phyloP scores from a whole-genome alignment of 2,888 invertebrate genomes.

The Pandemis cinnamomeana region DNA sequence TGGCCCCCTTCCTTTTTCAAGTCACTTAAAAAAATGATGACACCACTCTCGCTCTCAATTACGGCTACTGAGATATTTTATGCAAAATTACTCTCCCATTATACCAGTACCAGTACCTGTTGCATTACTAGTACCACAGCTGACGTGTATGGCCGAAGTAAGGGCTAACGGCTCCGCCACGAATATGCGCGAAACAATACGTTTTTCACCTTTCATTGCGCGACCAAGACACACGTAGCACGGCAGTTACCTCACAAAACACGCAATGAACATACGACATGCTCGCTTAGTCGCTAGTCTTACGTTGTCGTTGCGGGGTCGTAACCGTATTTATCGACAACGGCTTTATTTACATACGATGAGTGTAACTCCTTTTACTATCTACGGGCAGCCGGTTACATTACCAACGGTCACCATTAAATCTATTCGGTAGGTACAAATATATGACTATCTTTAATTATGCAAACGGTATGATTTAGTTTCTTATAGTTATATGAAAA shows the following conservation, averaged over 20 bases:
- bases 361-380: constrained; percentile 71
- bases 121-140: background rate
- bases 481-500: constrained; percentile 32
- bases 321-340: constrained; percentile 58
- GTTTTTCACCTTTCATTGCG: no score
- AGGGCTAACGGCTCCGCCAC: background rate
- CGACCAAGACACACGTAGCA: no score
- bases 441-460: constrained; percentile 25
- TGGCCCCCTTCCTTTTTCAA: no score
- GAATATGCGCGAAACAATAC: no score
- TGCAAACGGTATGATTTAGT: constrained; percentile 36
- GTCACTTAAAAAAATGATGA: no score
- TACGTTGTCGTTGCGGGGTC: no score
- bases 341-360: constrained; percentile 74
- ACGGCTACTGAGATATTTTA: background rate
- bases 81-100: background rate
- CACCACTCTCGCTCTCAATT: no score
- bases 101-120: background rate
- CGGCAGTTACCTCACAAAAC: no score
- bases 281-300: no score
- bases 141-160: background rate
- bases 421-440: constrained; percentile 28
- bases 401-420: constrained; percentile 33
- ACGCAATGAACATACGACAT: no score
- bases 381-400: constrained; percentile 48